Evolutionary conservation across 1,140 invertebrate species (phyloP).

Genomic region (Drosophila busckii): DNA sequence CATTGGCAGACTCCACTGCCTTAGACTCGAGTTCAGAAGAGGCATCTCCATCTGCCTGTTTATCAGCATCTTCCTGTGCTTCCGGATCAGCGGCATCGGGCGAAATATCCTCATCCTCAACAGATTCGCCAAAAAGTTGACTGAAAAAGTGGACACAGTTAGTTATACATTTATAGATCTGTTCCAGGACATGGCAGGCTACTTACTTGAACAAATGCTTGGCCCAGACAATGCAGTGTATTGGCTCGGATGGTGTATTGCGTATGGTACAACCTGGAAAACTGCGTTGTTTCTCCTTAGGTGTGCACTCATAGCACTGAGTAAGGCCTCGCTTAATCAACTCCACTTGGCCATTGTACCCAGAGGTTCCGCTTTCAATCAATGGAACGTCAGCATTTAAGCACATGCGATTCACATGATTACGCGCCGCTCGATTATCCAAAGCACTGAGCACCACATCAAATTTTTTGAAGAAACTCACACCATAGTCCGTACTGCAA

Average conservation of each 20-base stretch:
- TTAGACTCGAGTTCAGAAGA: conserved; percentile 78
- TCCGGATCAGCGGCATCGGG: conserved; percentile 98
- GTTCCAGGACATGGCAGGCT: neutral
- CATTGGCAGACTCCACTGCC: conserved; percentile 65
- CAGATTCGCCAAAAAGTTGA: conserved; percentile 98
- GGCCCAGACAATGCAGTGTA: conserved; percentile 99
- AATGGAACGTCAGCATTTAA: conserved; percentile 95
- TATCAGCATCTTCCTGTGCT: conserved; percentile 78
- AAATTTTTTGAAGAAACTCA: conserved; percentile 96
- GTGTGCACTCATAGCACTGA: conserved; percentile 98
- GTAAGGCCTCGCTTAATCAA: conserved; percentile 93
- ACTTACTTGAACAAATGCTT: conserved; percentile 98
- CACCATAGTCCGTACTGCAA: conserved; percentile 92
- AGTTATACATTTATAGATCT: conserved; percentile 1
- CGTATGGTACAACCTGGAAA: conserved; percentile 99
- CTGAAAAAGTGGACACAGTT: conserved; percentile 78
- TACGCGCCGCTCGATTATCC: conserved; percentile 97
- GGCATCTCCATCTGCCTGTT: conserved; percentile 85
- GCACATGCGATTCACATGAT: conserved; percentile 99
- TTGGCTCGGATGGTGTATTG: conserved; percentile 99
- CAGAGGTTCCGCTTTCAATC: conserved; percentile 97
- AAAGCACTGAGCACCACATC: conserved; percentile 97
- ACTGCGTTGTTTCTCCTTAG: conserved; percentile 93
- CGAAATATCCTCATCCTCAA: conserved; percentile 98
- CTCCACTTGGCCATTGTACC: conserved; percentile 94